Evolutionary conservation across 1,140 invertebrate species (phyloP).

Genomic region (Macrobrachium nipponense): DNA sequence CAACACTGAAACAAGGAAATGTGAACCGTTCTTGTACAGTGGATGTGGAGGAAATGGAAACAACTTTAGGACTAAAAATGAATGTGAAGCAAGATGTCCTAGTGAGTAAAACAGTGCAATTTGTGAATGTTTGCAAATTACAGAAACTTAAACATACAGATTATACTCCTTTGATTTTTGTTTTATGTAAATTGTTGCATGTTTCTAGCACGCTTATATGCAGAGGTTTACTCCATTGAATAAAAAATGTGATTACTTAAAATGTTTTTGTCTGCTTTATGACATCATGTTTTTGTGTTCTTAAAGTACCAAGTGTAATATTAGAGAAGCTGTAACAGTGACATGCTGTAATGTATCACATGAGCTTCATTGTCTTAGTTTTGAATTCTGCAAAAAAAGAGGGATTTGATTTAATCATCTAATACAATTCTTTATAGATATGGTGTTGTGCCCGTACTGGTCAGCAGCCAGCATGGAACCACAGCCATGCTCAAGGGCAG

Average conservation of each 20-base stretch:
- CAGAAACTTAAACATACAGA: too few species aligned
- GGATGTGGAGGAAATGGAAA: constrained; percentile 71
- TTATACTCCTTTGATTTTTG: too few species aligned
- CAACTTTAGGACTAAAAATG: constrained; percentile 70
- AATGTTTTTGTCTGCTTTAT: too few species aligned
- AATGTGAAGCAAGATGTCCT: constrained; percentile 68
- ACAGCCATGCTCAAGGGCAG: constrained; percentile 66
- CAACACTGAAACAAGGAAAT: constrained; percentile 69
- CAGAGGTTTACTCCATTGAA: too few species aligned
- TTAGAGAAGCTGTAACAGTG: too few species aligned
- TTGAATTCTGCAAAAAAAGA: background rate
- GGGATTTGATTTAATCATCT: background rate
- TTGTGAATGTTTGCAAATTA: background rate
- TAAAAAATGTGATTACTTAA: too few species aligned
- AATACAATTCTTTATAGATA: constrained; percentile 60
- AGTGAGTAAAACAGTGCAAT: constrained; percentile 53
- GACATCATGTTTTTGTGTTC: too few species aligned
- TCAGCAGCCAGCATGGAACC: constrained; percentile 65
- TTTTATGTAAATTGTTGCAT: too few species aligned
- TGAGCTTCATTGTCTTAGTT: background rate
- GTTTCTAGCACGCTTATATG: too few species aligned
- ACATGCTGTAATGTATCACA: too few species aligned
- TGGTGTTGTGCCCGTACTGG: constrained; percentile 68
- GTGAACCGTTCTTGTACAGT: constrained; percentile 73
- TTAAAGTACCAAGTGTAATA: too few species aligned